phyloP scores from a whole-genome alignment of 2,888 invertebrate species.

The Hyppa rectilinea region DNA sequence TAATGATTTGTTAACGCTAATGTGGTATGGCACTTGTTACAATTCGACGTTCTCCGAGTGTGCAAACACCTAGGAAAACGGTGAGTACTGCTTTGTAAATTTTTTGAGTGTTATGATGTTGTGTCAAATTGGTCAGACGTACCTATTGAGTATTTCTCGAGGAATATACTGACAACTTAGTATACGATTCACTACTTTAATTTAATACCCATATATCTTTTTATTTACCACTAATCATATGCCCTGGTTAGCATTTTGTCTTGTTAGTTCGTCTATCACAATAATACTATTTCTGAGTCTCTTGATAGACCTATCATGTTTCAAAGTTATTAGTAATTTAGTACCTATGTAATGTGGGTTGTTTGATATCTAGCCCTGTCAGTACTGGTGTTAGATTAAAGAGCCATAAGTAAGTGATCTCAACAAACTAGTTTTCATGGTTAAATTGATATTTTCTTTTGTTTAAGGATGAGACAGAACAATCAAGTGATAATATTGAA shows the following conservation, averaged over 20 bases:
- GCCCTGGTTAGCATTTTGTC: conserved; percentile 19
- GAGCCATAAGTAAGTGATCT: background rate
- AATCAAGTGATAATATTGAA: conserved; percentile 82
- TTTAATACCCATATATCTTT: conserved; percentile 13
- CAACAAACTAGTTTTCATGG: background rate
- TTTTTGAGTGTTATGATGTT: conserved; percentile 61
- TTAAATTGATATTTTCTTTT: conserved; percentile 56
- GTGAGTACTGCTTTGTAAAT: conserved; percentile 76
- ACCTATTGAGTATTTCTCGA: conserved; percentile 31
- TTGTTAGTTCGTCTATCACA: conserved; percentile 9
- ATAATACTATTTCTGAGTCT: conserved; percentile 6
- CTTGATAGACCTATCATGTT: conserved; percentile 22
- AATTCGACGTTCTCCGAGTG: conserved; percentile 89
- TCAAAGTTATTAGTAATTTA: background rate
- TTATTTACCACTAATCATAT: conserved; percentile 13
- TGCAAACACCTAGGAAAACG: conserved; percentile 89
- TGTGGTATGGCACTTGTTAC: conserved; percentile 90
- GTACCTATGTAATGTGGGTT: conserved; percentile 12
- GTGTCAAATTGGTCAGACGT: conserved; percentile 59
- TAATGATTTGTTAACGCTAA: conserved; percentile 86
- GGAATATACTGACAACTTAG: conserved; percentile 10
- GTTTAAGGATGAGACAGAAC: conserved; percentile 86
- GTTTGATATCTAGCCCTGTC: conserved; percentile 24
- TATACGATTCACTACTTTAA: conserved; percentile 20
- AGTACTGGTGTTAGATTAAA: conserved; percentile 5